Percentiles rank a stretch among this genome's conserved stretches.
Conservation (phyloP, 2,888 invertebrate species). For the Tinea pellionella region DNA sequence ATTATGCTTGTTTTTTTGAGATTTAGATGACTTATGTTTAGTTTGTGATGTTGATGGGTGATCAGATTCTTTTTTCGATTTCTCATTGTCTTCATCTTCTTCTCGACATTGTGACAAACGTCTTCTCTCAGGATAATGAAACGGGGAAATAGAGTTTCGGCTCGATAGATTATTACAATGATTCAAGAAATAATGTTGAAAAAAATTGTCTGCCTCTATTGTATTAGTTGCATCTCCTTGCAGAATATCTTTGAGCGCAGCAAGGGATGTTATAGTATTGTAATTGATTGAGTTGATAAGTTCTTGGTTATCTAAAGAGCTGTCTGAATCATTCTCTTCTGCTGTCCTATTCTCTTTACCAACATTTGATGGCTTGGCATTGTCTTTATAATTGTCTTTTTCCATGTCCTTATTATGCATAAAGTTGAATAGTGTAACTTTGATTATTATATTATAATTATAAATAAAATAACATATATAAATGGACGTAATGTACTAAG, state of each 20-base stretch:
- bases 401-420: constrained; percentile 33
- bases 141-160: constrained; percentile 55
- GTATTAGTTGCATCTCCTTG: constrained; percentile 70
- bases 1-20: neutral
- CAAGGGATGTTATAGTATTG: constrained; percentile 76
- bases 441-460: neutral
- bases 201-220: constrained; percentile 71
- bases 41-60: neutral
- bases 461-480: neutral
- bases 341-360: constrained; percentile 21
- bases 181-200: constrained; percentile 79
- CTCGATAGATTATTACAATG: constrained; percentile 78
- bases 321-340: constrained; percentile 34
- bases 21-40: neutral
- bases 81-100: constrained; percentile 82
- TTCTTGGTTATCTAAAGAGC: constrained; percentile 74
- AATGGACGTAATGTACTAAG: neutral
- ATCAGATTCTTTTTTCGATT: constrained; percentile 32
- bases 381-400: constrained; percentile 19
- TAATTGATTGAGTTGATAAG: constrained; percentile 75
- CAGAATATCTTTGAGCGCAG: constrained; percentile 76
- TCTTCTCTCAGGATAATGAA: constrained; percentile 70
- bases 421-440: neutral
- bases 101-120: constrained; percentile 85
- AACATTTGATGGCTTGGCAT: neutral